Percentiles rank a stretch among this genome's conserved stretches.
Evolutionary conservation across 2,797 vertebrate genomes (phyloP).

Genomic region (Aeoliscus strigatus): DNA sequence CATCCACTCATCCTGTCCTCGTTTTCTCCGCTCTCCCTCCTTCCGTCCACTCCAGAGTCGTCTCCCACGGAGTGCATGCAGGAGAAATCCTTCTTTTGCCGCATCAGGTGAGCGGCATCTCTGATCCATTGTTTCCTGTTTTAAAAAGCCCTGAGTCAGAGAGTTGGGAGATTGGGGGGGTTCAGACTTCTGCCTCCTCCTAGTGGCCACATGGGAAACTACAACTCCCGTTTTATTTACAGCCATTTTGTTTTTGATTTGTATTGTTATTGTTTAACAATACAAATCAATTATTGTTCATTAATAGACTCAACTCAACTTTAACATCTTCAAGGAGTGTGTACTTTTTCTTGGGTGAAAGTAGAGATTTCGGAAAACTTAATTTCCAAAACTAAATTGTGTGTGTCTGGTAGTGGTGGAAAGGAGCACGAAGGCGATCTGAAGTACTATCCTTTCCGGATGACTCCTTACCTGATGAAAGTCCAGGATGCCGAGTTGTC

Average conservation of each 20-base stretch:
- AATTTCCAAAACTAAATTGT: slow-evolving; percentile 1
- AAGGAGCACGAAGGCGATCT: slow-evolving; percentile 78
- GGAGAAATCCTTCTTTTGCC: slow-evolving; percentile 98
- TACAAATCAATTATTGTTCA: too few relatives aligned
- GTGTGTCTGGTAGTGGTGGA: slow-evolving; percentile 72
- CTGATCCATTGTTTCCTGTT: slow-evolving; percentile 47
- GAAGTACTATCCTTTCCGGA: slow-evolving; percentile 89
- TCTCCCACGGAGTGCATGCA: slow-evolving; percentile 84
- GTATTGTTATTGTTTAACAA: too few relatives aligned
- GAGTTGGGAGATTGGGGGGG: too few relatives aligned
- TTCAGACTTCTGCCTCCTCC: too few relatives aligned
- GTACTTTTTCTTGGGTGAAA: too few relatives aligned
- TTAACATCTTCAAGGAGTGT: not conserved
- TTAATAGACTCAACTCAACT: too few relatives aligned
- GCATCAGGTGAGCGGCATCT: slow-evolving; percentile 80
- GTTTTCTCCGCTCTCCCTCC: slow-evolving; percentile 1
- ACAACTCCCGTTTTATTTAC: too few relatives aligned
- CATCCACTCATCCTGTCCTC: slow-evolving; percentile 25
- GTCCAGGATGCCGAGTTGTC: slow-evolving; percentile 77
- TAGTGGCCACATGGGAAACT: too few relatives aligned
- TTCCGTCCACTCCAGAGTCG: slow-evolving; percentile 64
- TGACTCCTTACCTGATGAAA: slow-evolving; percentile 95
- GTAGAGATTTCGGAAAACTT: not conserved
- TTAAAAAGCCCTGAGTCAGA: slow-evolving; percentile 37
- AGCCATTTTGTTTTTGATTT: too few relatives aligned